These are phyloP conservation scores for Lycophotia porphyrea DNA, from an alignment of 2,888 invertebrate genomes.

Conservation along the genomic window DNA sequence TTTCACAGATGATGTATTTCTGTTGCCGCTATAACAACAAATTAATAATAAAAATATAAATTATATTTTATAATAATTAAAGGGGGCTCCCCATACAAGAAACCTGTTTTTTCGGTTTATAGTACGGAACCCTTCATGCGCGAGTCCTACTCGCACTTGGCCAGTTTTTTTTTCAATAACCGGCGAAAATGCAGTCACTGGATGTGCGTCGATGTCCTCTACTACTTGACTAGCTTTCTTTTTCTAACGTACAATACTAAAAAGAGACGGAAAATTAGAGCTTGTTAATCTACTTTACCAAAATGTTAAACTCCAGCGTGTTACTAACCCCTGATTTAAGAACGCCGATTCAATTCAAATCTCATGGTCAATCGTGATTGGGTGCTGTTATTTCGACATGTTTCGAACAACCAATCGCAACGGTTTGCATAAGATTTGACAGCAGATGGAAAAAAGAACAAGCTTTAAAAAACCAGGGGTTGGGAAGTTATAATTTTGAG, in stretches of 20 bases:
- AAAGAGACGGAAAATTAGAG: constrained; percentile 7
- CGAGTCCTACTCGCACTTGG: too few relatives aligned
- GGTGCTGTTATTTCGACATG: neutral
- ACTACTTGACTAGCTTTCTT: neutral
- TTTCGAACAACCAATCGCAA: neutral
- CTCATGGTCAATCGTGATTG: neutral
- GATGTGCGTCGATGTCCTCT: neutral
- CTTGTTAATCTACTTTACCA: constrained; percentile 10
- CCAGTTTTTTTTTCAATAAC: too few relatives aligned
- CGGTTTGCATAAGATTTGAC: neutral
- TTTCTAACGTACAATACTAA: neutral
- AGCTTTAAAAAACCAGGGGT: constrained; percentile 3
- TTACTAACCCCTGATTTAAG: constrained; percentile 18
- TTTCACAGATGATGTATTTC: too few relatives aligned
- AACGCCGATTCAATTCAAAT: neutral
- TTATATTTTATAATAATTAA: too few relatives aligned
- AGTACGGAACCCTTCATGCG: too few relatives aligned
- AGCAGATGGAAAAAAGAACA: neutral
- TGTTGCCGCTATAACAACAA: too few relatives aligned
- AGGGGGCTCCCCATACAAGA: too few relatives aligned
- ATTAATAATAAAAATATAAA: too few relatives aligned
- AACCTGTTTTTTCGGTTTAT: too few relatives aligned
- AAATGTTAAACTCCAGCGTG: constrained; percentile 1
- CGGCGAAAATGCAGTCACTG: neutral
- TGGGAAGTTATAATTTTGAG: neutral